Conservation (phyloP, 2,888 invertebrate genomes). For the Cheilosia grossa region DNA sequence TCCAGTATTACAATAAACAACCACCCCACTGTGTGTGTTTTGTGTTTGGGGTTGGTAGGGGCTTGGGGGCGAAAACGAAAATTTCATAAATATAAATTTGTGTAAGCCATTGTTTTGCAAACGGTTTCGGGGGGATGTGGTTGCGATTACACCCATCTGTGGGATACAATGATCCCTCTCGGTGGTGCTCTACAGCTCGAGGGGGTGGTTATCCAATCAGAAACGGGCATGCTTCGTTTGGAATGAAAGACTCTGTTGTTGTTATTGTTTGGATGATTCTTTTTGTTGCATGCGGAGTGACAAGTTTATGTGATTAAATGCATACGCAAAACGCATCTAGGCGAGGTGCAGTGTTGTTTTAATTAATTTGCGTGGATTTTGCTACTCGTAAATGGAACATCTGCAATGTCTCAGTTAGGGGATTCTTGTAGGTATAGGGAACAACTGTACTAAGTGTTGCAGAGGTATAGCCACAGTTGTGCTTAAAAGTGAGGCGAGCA, state of each 20-base stretch:
- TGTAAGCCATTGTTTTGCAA: constrained; percentile 64
- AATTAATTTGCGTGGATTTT: not conserved
- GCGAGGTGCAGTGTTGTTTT: not conserved
- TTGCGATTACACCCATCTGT: constrained; percentile 10
- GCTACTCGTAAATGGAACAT: not conserved
- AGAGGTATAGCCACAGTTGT: not conserved
- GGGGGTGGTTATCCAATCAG: constrained; percentile 72
- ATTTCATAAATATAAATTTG: constrained; percentile 70
- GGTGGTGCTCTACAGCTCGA: constrained; percentile 53
- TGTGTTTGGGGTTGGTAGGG: not conserved
- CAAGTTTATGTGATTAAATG: constrained; percentile 16
- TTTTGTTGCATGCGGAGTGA: constrained; percentile 6
- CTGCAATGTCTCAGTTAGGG: not conserved
- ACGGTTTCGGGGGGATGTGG: not conserved
- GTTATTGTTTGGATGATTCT: not conserved
- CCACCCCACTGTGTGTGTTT: not conserved
- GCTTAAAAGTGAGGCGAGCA: not conserved
- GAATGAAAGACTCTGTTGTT: constrained; percentile 1
- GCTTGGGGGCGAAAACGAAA: constrained; percentile 41
- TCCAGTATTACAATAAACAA: constrained; percentile 54
- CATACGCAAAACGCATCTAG: not conserved
- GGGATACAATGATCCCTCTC: constrained; percentile 46
- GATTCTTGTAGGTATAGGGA: not conserved
- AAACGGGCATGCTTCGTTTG: constrained; percentile 20
- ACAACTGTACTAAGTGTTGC: not conserved